phyloP scores from a whole-genome alignment of 2,888 invertebrate genomes.

The Zhengitettix transpicula region DNA sequence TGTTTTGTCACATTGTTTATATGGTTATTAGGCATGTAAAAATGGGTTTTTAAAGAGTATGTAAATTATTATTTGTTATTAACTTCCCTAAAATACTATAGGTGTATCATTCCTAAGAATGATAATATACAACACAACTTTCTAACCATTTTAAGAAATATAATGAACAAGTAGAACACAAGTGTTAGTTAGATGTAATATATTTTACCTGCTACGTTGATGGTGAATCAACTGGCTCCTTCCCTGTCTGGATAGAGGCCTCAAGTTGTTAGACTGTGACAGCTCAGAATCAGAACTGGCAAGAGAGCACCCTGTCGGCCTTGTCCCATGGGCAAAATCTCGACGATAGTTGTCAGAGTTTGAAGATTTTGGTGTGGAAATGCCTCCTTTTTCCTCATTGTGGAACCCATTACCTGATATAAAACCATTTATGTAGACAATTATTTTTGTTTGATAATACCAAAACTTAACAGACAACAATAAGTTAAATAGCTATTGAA shows the following conservation, averaged over 20 bases:
- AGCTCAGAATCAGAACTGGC: slow-evolving; percentile 36
- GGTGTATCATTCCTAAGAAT: too few species aligned
- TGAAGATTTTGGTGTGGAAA: slow-evolving; percentile 14
- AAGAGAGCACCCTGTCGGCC: slow-evolving; percentile 27
- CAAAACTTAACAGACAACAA: too few species aligned
- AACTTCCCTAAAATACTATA: too few species aligned
- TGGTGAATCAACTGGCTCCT: neutral
- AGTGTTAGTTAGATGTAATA: neutral
- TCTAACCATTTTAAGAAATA: too few species aligned
- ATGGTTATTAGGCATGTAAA: neutral
- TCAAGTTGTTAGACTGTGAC: slow-evolving; percentile 25
- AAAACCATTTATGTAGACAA: too few species aligned
- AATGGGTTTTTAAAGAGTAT: neutral
- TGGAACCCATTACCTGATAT: neutral
- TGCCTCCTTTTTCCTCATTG: neutral
- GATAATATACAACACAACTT: neutral
- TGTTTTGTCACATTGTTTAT: too few species aligned
- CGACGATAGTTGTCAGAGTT: slow-evolving; percentile 49
- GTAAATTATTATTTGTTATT: too few species aligned
- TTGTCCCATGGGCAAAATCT: slow-evolving; percentile 52
- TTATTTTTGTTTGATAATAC: too few species aligned
- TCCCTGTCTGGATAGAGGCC: slow-evolving; percentile 23
- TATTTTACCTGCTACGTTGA: slow-evolving; percentile 7
- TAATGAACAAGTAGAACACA: too few species aligned
- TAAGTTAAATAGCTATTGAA: too few species aligned